These are phyloP conservation scores for Mycogona germanica DNA, from an alignment of 2,888 invertebrate species.

Conservation along the genomic window DNA sequence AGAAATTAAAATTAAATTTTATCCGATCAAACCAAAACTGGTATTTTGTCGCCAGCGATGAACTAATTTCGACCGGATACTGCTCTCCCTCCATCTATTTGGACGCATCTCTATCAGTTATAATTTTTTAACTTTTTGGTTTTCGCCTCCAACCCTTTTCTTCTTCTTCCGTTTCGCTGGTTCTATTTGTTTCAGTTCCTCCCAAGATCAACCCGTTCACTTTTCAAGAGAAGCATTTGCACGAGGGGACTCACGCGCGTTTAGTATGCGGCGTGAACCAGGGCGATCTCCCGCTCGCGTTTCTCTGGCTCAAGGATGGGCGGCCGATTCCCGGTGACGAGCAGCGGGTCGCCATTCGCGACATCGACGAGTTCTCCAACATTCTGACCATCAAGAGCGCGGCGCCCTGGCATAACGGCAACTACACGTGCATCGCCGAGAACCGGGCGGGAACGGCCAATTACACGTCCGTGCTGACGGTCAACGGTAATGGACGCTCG, in stretches of 20 bases:
- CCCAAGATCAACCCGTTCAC: constrained; percentile 29
- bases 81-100: too few species aligned
- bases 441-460: constrained; percentile 25
- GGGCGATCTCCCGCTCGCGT: constrained; percentile 32
- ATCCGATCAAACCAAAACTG: too few species aligned
- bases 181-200: constrained; percentile 20
- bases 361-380: constrained; percentile 23
- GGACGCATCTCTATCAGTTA: too few species aligned
- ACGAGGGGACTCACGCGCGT: constrained; percentile 16
- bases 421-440: constrained; percentile 27
- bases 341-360: constrained; percentile 22
- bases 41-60: too few species aligned
- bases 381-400: constrained; percentile 27
- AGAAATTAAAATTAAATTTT: too few species aligned
- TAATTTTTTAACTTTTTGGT: too few species aligned
- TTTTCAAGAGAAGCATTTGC: constrained; percentile 14
- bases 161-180: constrained; percentile 1
- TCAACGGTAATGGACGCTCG: constrained; percentile 25
- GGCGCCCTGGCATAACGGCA: constrained; percentile 25
- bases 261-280: constrained; percentile 24
- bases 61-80: too few species aligned
- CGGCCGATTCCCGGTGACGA: constrained; percentile 26
- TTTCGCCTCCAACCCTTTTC: neutral
- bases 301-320: constrained; percentile 33
- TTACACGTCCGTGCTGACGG: constrained; percentile 24